Conservation (phyloP, 1,140 invertebrate species). For the Drosophila orosa region DNA sequence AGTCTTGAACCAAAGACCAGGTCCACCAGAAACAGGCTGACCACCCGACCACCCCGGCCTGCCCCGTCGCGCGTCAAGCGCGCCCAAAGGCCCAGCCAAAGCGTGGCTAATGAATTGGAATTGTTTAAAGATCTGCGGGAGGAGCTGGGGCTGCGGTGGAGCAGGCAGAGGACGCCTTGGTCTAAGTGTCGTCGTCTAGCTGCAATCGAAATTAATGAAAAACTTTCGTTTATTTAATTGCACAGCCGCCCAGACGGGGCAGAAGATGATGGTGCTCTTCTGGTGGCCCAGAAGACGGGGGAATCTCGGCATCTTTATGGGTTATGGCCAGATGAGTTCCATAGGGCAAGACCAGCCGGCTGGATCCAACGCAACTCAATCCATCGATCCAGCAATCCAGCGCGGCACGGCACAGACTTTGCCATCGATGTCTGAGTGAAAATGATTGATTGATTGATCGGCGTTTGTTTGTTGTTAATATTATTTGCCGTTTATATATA, state of each 20-base stretch:
- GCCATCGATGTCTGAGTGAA: slow-evolving; percentile 71
- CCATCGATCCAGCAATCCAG: slow-evolving; percentile 13
- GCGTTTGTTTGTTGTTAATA: slow-evolving; percentile 41
- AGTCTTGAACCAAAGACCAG: slow-evolving; percentile 34
- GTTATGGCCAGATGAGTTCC: slow-evolving; percentile 78
- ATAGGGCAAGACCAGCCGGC: slow-evolving; percentile 70
- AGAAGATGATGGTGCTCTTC: slow-evolving; percentile 17
- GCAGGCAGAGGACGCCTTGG: slow-evolving; percentile 33
- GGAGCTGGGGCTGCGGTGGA: background rate
- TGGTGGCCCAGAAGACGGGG: slow-evolving; percentile 47
- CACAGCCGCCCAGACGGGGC: slow-evolving; percentile 58
- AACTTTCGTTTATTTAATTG: slow-evolving; percentile 82
- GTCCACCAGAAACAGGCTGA: slow-evolving; percentile 41
- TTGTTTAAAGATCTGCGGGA: slow-evolving; percentile 63
- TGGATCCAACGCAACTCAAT: slow-evolving; percentile 36
- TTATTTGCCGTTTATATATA: slow-evolving; percentile 38
- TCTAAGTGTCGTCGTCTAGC: slow-evolving; percentile 64
- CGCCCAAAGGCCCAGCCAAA: slow-evolving; percentile 62
- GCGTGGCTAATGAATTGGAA: slow-evolving; percentile 80
- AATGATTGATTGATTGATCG: slow-evolving; percentile 82
- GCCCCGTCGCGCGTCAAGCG: slow-evolving; percentile 31
- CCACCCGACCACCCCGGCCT: background rate
- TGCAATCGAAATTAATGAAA: slow-evolving; percentile 82
- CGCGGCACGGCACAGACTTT: slow-evolving; percentile 8
- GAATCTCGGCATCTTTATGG: slow-evolving; percentile 54